These are phyloP conservation scores for Callipepla californica DNA, from an alignment of 2,113 vertebrate genomes.

Conservation along the genomic window DNA sequence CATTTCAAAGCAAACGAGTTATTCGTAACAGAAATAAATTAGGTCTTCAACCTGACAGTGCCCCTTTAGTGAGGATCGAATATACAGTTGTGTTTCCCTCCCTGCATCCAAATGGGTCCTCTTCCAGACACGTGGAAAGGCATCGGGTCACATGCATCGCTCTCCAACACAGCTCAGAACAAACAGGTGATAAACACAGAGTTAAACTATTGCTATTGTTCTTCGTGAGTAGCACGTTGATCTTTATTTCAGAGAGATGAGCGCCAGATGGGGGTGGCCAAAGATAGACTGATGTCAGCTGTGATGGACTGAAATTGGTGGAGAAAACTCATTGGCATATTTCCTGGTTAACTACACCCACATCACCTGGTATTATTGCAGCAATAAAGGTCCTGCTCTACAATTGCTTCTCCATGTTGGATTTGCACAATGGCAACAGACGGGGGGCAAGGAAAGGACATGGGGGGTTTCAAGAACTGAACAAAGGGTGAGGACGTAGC, in stretches of 20 bases:
- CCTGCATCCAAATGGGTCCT: not conserved
- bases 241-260: constrained; percentile 47
- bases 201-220: constrained; percentile 83
- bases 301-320: not conserved
- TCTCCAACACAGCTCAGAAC: constrained; percentile 44
- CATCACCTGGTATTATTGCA: constrained; percentile 69
- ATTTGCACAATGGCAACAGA: not conserved
- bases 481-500: not conserved
- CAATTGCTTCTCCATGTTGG: constrained; percentile 31
- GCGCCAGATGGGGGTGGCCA: constrained; percentile 59
- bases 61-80: constrained; percentile 35
- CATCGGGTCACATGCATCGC: constrained; percentile 40
- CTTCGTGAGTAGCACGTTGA: constrained; percentile 36
- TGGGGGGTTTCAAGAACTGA: constrained; percentile 3
- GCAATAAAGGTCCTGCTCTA: constrained; percentile 52
- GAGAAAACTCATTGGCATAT: not conserved
- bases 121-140: constrained; percentile 10
- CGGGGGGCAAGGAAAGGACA: constrained; percentile 2
- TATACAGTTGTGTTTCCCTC: constrained; percentile 25
- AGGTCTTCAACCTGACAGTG: constrained; percentile 30
- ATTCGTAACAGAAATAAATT: not conserved
- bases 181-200: constrained; percentile 58
- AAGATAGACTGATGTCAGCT: not conserved
- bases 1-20: not conserved
- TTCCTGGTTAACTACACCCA: constrained; percentile 50